Evolutionary conservation across 2,888 invertebrate species (phyloP), one percentile per base, ranked within the genome.

Genomic region (Xestia xanthographa): DNA sequence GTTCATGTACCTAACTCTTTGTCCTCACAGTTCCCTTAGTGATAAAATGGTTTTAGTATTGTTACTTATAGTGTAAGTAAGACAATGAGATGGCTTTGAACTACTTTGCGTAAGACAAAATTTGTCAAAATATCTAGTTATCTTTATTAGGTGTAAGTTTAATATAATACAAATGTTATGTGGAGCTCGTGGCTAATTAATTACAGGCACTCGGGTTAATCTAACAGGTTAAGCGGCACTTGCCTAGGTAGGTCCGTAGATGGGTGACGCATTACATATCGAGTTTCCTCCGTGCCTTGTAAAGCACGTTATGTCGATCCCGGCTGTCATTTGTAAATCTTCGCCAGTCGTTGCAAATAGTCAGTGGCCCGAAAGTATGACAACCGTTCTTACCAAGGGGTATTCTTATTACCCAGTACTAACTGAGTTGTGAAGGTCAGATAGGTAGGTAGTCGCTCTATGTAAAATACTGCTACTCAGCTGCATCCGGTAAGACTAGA

Each of bases 1-100:
- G 63, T 63, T n/a, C 8, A 63, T n/a, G n/a, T 50, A 34, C 60
- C 34, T 34, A 34, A 79, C 41, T 66, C 77, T 65, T 77, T 65
- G 34, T 72, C 41, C 41, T 63, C 12, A 56, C 20, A 22, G 41
- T 26, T 20, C 41, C 48, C 22, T 3, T 2, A 50, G 41, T 66
- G 5, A 48, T n/a, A 22, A 17, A 50, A 60, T 50, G 26, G 48
- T 34, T 50, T 12, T 60, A 41, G 58, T 41, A 53, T 17, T 12
- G 17, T 50, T 41, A 58, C 17, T 17, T 26, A 53, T 5, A 53
- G 8, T n/a, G 1, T 48, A 20, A 26, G 2, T 48, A n/a, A 26
- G 26, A 58, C 6, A 48, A 20, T 45, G 38, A 9, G 6, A 8
- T 41, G 41, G n/a, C 17, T 41, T 17, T 41, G 41, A 41, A 63